These are phyloP conservation scores for Meandrusa payeni DNA, from an alignment of 2,888 invertebrate genomes.

Conservation along the genomic window DNA sequence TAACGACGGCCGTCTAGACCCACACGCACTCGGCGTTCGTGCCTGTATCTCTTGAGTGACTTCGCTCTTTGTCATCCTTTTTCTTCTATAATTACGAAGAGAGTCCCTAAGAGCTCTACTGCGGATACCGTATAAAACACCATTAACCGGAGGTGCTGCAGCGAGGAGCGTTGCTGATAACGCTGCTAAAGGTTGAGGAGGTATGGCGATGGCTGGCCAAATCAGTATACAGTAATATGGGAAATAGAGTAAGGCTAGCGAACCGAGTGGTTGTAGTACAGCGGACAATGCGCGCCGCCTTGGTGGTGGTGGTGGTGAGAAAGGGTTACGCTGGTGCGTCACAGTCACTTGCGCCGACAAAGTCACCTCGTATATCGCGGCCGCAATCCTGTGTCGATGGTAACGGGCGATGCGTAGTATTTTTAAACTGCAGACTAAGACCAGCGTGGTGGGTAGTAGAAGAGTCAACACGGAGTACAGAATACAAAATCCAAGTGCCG, in stretches of 20 bases:
- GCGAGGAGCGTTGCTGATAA: constrained; percentile 84
- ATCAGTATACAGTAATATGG: constrained; percentile 87
- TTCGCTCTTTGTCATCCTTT: constrained; percentile 89
- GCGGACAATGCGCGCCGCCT: constrained; percentile 83
- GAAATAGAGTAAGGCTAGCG: constrained; percentile 86
- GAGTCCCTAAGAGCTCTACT: constrained; percentile 86
- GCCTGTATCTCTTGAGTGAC: constrained; percentile 91
- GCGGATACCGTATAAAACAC: constrained; percentile 88
- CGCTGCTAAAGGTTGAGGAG: constrained; percentile 74
- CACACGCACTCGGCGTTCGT: constrained; percentile 88
- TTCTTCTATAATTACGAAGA: constrained; percentile 88
- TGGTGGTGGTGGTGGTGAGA: constrained; percentile 85
- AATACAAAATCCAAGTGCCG: constrained; percentile 83
- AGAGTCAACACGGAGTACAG: constrained; percentile 84
- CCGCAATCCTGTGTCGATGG: constrained; percentile 91
- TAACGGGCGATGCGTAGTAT: constrained; percentile 85
- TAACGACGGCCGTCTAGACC: constrained; percentile 86
- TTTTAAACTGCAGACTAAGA: constrained; percentile 87
- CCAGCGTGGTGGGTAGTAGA: constrained; percentile 84
- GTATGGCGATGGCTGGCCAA: constrained; percentile 79
- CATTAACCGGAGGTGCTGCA: constrained; percentile 87
- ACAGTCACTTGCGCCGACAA: constrained; percentile 91
- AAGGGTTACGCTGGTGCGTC: constrained; percentile 90
- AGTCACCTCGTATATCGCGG: constrained; percentile 92
- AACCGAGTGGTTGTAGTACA: constrained; percentile 86